phyloP scores from a whole-genome alignment of 2,888 invertebrate genomes.

The Hirtodrosophila duncani region DNA sequence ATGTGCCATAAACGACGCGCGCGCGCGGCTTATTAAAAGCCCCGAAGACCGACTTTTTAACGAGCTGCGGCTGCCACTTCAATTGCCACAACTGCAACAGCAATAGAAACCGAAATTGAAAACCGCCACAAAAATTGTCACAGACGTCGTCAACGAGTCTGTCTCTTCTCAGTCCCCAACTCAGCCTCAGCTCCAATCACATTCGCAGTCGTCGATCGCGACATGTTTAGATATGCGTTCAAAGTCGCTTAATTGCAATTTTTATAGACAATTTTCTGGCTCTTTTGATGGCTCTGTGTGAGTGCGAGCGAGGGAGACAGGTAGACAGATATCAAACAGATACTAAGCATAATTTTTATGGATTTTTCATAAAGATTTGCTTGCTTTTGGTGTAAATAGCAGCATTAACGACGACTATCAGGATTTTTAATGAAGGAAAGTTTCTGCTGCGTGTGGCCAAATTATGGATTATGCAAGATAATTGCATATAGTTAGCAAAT shows the following conservation, averaged over 20 bases:
- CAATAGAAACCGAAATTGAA: slow-evolving; percentile 51
- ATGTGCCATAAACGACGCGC: slow-evolving; percentile 71
- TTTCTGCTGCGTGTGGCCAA: too few species aligned
- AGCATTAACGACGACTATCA: slow-evolving; percentile 43
- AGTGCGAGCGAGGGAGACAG: not conserved
- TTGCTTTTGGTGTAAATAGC: slow-evolving; percentile 45
- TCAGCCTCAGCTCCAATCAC: slow-evolving; percentile 21
- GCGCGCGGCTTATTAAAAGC: slow-evolving; percentile 69
- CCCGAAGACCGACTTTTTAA: slow-evolving; percentile 52
- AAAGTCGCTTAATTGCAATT: slow-evolving; percentile 64
- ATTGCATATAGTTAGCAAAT: too few species aligned
- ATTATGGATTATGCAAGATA: too few species aligned
- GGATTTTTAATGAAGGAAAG: not conserved
- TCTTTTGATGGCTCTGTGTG: slow-evolving; percentile 15
- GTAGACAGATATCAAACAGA: slow-evolving; percentile 39
- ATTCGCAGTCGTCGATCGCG: slow-evolving; percentile 16
- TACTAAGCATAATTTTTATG: slow-evolving; percentile 46
- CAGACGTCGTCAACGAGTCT: slow-evolving; percentile 44
- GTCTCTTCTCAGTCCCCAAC: slow-evolving; percentile 8
- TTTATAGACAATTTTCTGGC: slow-evolving; percentile 59
- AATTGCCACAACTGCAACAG: slow-evolving; percentile 10
- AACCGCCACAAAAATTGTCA: slow-evolving; percentile 48
- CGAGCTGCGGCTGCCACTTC: slow-evolving; percentile 50
- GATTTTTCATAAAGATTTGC: slow-evolving; percentile 48
- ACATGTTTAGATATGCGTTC: slow-evolving; percentile 62